These are phyloP conservation scores for Druceiella hillmani DNA, from an alignment of 2,888 invertebrate genomes.

Conservation along the genomic window DNA sequence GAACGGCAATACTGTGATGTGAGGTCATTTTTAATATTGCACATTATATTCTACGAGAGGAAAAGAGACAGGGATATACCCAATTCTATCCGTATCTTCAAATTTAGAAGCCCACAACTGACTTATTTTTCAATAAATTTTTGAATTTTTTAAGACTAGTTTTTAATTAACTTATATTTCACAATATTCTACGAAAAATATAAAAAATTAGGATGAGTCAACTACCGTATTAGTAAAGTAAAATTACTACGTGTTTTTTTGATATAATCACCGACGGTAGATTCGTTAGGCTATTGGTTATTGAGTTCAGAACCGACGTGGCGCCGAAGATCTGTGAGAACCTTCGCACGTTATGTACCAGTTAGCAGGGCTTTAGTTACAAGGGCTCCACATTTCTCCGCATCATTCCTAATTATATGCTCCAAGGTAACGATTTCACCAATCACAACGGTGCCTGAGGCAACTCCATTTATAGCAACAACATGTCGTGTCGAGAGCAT, in stretches of 20 bases:
- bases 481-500: conserved; percentile 72
- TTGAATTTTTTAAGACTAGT: no score
- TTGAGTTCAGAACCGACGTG: conserved; percentile 74
- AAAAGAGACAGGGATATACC: no score
- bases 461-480: conserved; percentile 84
- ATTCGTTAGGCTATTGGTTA: conserved; percentile 69
- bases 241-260: conserved; percentile 70
- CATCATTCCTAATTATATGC: conserved; percentile 87
- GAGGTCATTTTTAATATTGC: no score
- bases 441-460: conserved; percentile 82
- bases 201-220: no score
- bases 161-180: no score
- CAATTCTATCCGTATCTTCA: no score
- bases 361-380: conserved; percentile 80
- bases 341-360: conserved; percentile 87
- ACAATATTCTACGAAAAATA: no score
- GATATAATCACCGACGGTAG: conserved; percentile 71
- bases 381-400: conserved; percentile 80
- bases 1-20: no score
- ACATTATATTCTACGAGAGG: no score
- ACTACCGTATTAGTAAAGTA: no score
- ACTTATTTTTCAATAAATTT: no score
- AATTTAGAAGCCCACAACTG: no score
- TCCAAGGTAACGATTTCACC: conserved; percentile 84
- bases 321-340: conserved; percentile 88